A percentile compares a stretch with the other conserved stretches of the same genome.
phyloP scores from a whole-genome alignment of 2,113 vertebrate genomes.

The Archilochus colubris region DNA sequence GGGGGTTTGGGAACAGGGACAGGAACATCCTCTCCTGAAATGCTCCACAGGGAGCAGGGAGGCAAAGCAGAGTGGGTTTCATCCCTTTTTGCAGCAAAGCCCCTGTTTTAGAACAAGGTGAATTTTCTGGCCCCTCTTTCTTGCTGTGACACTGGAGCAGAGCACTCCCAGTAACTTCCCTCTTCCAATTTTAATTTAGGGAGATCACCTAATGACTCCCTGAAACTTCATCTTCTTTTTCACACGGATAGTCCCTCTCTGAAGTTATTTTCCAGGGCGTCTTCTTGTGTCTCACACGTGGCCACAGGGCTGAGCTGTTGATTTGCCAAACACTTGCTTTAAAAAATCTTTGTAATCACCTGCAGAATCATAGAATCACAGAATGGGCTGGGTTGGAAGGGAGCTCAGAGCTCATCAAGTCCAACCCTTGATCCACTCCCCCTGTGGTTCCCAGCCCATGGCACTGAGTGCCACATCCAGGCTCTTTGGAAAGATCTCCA shows the following conservation, averaged over 20 bases:
- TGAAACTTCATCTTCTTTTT: neutral
- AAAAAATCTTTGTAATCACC: neutral
- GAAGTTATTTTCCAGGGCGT: neutral
- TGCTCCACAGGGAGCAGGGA: too few relatives aligned
- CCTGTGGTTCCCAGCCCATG: too few relatives aligned
- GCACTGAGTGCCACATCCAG: too few relatives aligned
- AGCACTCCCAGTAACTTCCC: neutral
- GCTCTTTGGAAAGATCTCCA: too few relatives aligned
- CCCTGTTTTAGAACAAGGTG: too few relatives aligned
- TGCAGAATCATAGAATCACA: neutral
- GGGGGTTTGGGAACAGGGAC: too few relatives aligned
- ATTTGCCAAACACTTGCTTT: neutral
- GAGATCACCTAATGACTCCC: neutral
- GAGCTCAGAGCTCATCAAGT: too few relatives aligned
- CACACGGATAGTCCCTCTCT: neutral
- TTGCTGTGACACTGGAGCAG: neutral
- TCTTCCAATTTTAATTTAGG: neutral
- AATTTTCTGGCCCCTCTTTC: too few relatives aligned
- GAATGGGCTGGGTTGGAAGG: neutral
- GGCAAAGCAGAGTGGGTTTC: too few relatives aligned
- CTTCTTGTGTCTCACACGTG: neutral
- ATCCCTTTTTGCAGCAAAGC: too few relatives aligned
- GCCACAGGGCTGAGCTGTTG: neutral
- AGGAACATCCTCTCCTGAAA: too few relatives aligned
- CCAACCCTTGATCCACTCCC: too few relatives aligned